Evolutionary conservation across 2,797 vertebrate genomes (phyloP).

Genomic region (Harpagifer antarcticus): DNA sequence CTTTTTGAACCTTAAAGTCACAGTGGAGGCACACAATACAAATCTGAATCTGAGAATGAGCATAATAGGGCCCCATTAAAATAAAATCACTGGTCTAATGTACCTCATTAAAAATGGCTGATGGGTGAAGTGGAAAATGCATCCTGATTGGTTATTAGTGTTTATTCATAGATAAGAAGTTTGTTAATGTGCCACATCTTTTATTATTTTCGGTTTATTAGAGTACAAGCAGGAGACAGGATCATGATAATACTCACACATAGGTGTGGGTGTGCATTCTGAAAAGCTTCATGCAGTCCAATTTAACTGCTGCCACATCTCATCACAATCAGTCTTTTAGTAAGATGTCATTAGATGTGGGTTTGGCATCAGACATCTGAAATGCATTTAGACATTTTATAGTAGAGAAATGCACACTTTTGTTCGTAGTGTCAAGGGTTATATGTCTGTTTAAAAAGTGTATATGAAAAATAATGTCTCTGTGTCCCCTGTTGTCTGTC

Average conservation of each 20-base stretch:
- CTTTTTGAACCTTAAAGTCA: too few relatives aligned
- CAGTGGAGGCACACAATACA: too few relatives aligned
- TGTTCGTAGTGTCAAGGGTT: slow-evolving; percentile 7
- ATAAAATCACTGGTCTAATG: not conserved
- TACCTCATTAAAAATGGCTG: not conserved
- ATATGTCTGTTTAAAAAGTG: slow-evolving; percentile 17
- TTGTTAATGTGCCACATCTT: not conserved
- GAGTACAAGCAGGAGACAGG: slow-evolving; percentile 1
- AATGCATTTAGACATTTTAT: not conserved
- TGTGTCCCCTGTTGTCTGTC: not conserved
- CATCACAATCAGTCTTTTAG: not conserved
- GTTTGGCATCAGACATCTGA: slow-evolving; percentile 1
- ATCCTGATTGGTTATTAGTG: not conserved
- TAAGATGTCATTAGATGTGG: not conserved
- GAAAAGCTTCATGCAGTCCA: not conserved
- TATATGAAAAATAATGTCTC: slow-evolving; percentile 18
- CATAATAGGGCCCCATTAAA: not conserved
- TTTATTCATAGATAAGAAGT: slow-evolving; percentile 13
- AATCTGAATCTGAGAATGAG: too few relatives aligned
- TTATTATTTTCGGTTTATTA: slow-evolving; percentile 2
- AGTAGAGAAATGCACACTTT: not conserved
- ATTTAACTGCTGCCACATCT: not conserved
- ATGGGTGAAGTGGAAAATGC: slow-evolving; percentile 6
- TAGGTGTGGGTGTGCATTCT: slow-evolving; percentile 2
- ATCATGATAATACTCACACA: slow-evolving; percentile 10